A percentile compares a stretch with the other conserved stretches of the same genome.
Evolutionary conservation across 2,888 invertebrate species (phyloP).

Genomic region (Automeris io): DNA sequence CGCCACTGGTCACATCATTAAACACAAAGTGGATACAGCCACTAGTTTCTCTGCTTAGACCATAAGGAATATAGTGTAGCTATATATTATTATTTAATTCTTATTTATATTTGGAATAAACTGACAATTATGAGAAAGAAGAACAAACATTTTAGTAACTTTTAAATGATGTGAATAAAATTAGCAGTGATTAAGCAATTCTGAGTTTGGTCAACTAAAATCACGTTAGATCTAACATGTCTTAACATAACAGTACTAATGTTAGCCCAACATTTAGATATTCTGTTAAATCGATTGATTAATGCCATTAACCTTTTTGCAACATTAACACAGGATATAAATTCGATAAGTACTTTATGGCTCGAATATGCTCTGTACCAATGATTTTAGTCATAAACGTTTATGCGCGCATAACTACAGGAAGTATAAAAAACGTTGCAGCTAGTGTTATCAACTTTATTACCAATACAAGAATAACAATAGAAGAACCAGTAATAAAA

Average conservation of each 20-base stretch:
- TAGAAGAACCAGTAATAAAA: constrained; percentile 52
- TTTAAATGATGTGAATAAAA: neutral
- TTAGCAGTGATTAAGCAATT: constrained; percentile 13
- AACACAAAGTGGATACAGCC: too few relatives aligned
- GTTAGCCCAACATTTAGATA: constrained; percentile 1
- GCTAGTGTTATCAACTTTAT: constrained; percentile 45
- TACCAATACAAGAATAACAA: constrained; percentile 54
- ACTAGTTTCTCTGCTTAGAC: too few relatives aligned
- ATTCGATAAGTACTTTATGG: neutral
- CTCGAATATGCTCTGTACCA: neutral
- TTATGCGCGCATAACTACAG: constrained; percentile 42
- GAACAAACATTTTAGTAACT: too few relatives aligned
- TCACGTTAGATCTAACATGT: constrained; percentile 42
- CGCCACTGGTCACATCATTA: too few relatives aligned
- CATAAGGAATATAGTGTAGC: too few relatives aligned
- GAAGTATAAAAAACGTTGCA: constrained; percentile 50
- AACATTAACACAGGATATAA: constrained; percentile 13
- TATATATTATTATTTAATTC: neutral
- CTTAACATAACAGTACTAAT: constrained; percentile 1
- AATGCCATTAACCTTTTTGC: constrained; percentile 26
- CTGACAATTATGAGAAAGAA: too few relatives aligned
- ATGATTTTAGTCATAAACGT: constrained; percentile 18
- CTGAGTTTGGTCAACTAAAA: constrained; percentile 32
- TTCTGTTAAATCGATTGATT: constrained; percentile 12
- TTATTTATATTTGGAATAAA: neutral